phyloP scores from a whole-genome alignment of 2,113 vertebrate species.

The Athene noctua region DNA sequence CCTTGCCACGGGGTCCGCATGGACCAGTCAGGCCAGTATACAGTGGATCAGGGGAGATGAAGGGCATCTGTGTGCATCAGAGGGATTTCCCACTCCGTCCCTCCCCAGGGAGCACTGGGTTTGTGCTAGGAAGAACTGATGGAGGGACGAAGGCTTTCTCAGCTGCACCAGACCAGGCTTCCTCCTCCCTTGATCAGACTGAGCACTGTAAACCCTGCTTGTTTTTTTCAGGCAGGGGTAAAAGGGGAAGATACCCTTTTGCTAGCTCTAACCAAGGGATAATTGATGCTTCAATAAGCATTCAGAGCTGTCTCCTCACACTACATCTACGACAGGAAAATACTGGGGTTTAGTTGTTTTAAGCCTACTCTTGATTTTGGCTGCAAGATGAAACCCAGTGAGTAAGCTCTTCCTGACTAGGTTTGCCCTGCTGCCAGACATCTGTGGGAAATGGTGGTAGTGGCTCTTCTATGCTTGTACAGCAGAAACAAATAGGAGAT shows the following conservation, averaged over 20 bases:
- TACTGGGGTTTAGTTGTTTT: background rate
- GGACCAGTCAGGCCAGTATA: fast-evolving
- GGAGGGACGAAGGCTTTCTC: background rate
- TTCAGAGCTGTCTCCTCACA: background rate
- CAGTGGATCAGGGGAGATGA: fast-evolving
- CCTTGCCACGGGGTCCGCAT: fast-evolving
- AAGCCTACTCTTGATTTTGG: background rate
- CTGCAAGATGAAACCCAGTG: background rate
- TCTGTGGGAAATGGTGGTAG: background rate
- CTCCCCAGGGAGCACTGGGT: background rate
- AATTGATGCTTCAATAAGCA: background rate
- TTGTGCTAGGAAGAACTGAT: background rate
- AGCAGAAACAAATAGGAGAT: background rate
- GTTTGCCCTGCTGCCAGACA: background rate
- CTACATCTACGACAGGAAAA: background rate
- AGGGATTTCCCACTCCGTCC: background rate
- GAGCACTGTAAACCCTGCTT: fast-evolving
- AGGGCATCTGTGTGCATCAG: background rate
- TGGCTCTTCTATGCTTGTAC: background rate
- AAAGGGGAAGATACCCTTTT: background rate
- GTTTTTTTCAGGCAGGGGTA: background rate
- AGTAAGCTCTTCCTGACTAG: background rate
- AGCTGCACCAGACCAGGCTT: background rate
- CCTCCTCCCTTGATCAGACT: background rate
- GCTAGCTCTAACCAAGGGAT: background rate